Base-by-base conservation (phyloP, 2,888 invertebrate genomes). In the Euplagia quadripunctaria region DNA sequence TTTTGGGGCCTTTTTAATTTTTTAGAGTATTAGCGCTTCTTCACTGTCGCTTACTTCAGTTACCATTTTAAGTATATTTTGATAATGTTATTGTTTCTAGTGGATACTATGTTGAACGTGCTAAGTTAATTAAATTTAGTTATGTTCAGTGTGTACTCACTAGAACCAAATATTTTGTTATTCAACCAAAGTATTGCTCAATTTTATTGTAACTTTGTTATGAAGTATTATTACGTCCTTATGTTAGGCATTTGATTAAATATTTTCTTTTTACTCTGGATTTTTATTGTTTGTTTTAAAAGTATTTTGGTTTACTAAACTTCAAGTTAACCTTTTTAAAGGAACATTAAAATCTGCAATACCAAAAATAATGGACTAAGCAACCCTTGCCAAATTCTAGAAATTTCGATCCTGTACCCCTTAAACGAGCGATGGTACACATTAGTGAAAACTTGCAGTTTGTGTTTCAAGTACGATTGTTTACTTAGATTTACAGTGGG, bases 141-240 rank as follows among this genome's bases (percentile, higher is more conserved):
- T 71, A 64, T 79, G 78, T 84, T 84, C 81, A 80, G 76, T 76
- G 55, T 75, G 80, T 70, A 77, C 76, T 79, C 68, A 64, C 75
- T 77, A 73, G 74, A 75, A 78, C 58, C 74, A 46, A 71, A 77
- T 80, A 83, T 87, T 87, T 88, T 87, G 84, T 84, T 85, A 88
- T 81, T 90, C 87, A 87, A 91, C 93, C 93, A 93, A 94, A 94
- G 94, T 88, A 86, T 89, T 91, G 92, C 91, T 92, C 90, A 92
- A 90, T 90, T 80, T 72, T 80, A 75, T 85, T 79, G 81, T 86
- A 86, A 86, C 85, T 85, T 83, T 88, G 79, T 83, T 85, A 76
- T 81, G 85, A 83, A 85, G 86, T 79, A 79, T 84, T 86, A 82
- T 78, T 80, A 81, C 86, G 87, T 85, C 79, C 82, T 84, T 86